Percentiles rank a stretch among this genome's conserved stretches.
These are phyloP conservation scores for Staurois parvus DNA, from an alignment of 2,797 vertebrate species.

Conservation along the genomic window DNA sequence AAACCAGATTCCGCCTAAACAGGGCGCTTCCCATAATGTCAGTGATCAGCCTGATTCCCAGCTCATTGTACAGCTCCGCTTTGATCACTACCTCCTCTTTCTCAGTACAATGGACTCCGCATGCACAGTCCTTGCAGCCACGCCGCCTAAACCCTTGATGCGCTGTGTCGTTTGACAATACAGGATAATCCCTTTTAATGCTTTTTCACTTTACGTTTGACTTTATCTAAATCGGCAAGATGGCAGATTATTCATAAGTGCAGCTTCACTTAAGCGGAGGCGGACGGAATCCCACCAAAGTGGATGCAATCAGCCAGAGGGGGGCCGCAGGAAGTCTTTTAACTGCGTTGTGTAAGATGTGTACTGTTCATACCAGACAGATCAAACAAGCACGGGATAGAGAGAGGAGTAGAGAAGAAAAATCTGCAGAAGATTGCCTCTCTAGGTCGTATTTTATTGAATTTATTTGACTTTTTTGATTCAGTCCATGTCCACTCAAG, in stretches of 20 bases:
- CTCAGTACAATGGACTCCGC: conserved; percentile 18
- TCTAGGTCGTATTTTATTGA: no score
- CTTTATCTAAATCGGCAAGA: conserved; percentile 30
- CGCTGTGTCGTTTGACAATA: conserved; percentile 15
- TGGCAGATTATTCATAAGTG: conserved; percentile 4
- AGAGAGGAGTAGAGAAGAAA: no score
- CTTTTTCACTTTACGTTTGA: conserved; percentile 34
- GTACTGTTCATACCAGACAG: no score
- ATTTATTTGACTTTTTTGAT: no score
- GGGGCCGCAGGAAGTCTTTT: neutral
- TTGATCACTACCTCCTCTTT: conserved; percentile 25
- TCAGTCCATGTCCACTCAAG: no score
- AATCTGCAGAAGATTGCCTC: no score
- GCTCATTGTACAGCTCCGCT: conserved; percentile 26
- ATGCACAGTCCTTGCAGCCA: conserved; percentile 12
- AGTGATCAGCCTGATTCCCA: neutral
- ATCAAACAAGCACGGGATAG: no score
- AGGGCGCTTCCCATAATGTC: neutral
- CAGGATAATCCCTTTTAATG: conserved; percentile 32
- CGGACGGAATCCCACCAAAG: neutral
- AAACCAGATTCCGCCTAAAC: neutral
- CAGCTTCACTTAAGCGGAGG: neutral
- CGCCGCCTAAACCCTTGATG: conserved; percentile 2
- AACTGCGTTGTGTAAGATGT: neutral
- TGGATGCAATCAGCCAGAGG: neutral